phyloP scores from a whole-genome alignment of 1,140 invertebrate genomes.

The Hycleus cichorii region DNA sequence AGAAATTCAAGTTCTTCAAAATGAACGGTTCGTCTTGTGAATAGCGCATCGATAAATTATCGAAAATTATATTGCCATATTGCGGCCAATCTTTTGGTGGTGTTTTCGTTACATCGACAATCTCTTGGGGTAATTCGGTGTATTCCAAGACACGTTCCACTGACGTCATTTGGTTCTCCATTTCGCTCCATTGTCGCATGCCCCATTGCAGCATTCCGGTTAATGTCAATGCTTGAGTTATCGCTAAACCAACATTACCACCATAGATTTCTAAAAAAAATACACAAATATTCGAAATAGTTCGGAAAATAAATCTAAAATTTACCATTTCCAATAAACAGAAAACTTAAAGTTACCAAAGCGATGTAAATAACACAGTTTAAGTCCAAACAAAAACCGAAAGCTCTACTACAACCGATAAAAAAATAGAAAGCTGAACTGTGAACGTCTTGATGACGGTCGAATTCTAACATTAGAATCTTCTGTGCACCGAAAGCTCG shows the following conservation, averaged over 20 bases:
- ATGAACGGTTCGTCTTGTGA: constrained; percentile 42
- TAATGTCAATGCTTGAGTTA: constrained; percentile 68
- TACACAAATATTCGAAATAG: not conserved
- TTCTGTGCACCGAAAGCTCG: constrained; percentile 60
- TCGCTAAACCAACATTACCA: constrained; percentile 65
- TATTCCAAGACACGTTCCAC: constrained; percentile 70
- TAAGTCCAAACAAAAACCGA: constrained; percentile 53
- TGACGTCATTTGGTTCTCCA: constrained; percentile 75
- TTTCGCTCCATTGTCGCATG: constrained; percentile 68
- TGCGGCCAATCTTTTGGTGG: constrained; percentile 61
- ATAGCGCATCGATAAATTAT: constrained; percentile 48
- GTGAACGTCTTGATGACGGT: constrained; percentile 49
- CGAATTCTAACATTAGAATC: constrained; percentile 64
- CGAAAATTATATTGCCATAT: constrained; percentile 60
- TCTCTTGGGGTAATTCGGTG: constrained; percentile 56
- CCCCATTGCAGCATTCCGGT: constrained; percentile 77
- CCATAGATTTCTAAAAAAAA: constrained; percentile 42
- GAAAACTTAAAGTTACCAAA: constrained; percentile 50
- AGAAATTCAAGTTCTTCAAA: constrained; percentile 44
- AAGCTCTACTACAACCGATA: constrained; percentile 53
- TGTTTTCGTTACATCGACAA: constrained; percentile 64
- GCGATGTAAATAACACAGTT: constrained; percentile 61
- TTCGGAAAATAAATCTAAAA: constrained; percentile 1
- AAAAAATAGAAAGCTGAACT: constrained; percentile 59
- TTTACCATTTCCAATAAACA: constrained; percentile 42